Conservation (phyloP, 2,888 invertebrate genomes). For the Sarcophaga caerulescens region DNA sequence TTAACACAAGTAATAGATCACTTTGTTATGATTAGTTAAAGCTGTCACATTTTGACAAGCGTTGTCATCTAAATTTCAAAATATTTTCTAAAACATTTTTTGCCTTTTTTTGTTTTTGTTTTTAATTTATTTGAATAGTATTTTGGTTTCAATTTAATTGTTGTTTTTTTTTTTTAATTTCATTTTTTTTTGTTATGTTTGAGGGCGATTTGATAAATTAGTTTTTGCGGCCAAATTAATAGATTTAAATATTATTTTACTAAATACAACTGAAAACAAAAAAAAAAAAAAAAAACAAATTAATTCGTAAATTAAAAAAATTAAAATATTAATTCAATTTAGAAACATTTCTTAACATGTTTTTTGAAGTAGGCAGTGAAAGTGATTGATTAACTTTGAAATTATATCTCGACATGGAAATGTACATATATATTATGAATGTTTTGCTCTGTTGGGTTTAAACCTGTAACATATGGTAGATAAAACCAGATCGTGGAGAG, state of each 20-base stretch:
- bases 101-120: conserved; percentile 45
- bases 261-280: too few relatives aligned
- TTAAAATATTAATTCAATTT: too few relatives aligned
- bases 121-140: conserved; percentile 64
- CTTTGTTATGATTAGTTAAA: conserved; percentile 76
- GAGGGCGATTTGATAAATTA: conserved; percentile 67
- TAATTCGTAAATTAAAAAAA: too few relatives aligned
- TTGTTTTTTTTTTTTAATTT: conserved; percentile 14
- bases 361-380: too few relatives aligned
- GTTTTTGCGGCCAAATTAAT: conserved; percentile 54
- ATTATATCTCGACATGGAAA: too few relatives aligned
- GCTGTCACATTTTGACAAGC: conserved; percentile 79
- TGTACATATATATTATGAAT: too few relatives aligned
- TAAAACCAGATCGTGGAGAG: too few relatives aligned
- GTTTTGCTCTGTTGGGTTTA: too few relatives aligned
- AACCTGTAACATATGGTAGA: too few relatives aligned
- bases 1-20: conserved; percentile 15
- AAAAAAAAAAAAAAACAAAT: too few relatives aligned
- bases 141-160: conserved; percentile 28
- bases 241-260: conserved; percentile 61
- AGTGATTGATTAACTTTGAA: too few relatives aligned
- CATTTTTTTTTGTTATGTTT: conserved; percentile 7
- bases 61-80: conserved; percentile 79
- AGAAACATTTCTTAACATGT: too few relatives aligned
- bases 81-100: conserved; percentile 70